Percentiles rank a stretch among this genome's conserved stretches.
Evolutionary conservation across 2,888 invertebrate genomes (phyloP).

Genomic region (Prosopocoilus inquinatus): DNA sequence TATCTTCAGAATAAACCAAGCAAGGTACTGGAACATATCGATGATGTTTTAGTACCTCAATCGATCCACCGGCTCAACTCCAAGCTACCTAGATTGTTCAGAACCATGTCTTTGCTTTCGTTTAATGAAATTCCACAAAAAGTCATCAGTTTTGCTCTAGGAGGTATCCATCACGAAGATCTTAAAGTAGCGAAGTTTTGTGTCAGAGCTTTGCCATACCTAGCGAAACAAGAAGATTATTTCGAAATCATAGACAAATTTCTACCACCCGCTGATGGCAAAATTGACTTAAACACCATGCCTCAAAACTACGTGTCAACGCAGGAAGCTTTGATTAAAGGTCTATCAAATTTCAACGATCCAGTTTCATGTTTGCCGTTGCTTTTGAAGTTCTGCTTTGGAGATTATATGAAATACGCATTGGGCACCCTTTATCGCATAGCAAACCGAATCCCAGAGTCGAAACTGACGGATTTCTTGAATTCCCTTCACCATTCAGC

Average conservation of each 20-base stretch:
- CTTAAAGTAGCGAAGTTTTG: not conserved
- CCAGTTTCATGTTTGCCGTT: not conserved
- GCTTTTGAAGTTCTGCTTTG: slow-evolving; percentile 16
- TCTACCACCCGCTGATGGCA: not conserved
- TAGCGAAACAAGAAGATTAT: not conserved
- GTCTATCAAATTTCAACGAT: slow-evolving; percentile 9
- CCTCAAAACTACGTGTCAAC: not conserved
- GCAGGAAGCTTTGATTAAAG: not conserved
- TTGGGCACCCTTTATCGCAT: slow-evolving; percentile 7
- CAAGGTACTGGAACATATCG: not conserved
- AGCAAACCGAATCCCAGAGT: slow-evolving; percentile 9
- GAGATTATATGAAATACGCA: slow-evolving; percentile 16
- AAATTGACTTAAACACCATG: not conserved
- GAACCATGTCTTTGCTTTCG: too few species aligned
- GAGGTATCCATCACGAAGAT: not conserved
- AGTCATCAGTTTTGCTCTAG: too few species aligned
- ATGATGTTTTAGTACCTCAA: not conserved
- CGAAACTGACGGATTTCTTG: not conserved
- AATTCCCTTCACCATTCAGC: slow-evolving; percentile 6
- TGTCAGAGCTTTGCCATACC: not conserved
- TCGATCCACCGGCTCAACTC: not conserved
- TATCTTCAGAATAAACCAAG: not conserved
- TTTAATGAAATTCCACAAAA: too few species aligned
- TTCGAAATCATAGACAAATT: not conserved
- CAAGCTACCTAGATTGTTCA: too few species aligned